Base-by-base conservation (phyloP, 1,140 invertebrate species). In the Mizuhopecten yessoensis region DNA sequence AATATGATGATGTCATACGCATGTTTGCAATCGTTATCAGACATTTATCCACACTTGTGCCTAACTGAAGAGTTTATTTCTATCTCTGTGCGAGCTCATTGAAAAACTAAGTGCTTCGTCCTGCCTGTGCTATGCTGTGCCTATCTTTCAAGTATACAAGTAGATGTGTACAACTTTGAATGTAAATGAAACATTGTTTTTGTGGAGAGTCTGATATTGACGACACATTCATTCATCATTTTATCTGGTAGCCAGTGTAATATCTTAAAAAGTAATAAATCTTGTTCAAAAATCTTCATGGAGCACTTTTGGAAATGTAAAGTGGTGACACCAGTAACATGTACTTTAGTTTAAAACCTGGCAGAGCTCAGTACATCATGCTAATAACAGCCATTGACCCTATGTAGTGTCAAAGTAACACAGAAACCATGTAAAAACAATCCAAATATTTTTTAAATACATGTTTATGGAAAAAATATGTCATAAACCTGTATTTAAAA, bases 291-390 rank as follows among this genome's bases (percentile, higher is more conserved):
- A 75, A 75, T 75, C 57, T 7, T 17, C n/a, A 29, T 29, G 17
- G 23, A 75, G 57, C 57, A 75, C 57, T 75, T 75, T 75, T 75
- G 57, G 9, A 75, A 75, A 75, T 75, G 45, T 57, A 57, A 57
- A 57, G 13, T 57, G 42, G n/a, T 75, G 57, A 75, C 23, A 75
- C n/a, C 5, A n/a, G 23, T 75, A 2, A 57, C 7, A 20, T 57
- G 45, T 57, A 57, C 45, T 57, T 57, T 39, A 45, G 0, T 45
- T 15, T 20, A 45, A 39, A 45, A 45, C 42, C 17, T 45, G 9
- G 17, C 17, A 45, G 17, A 17, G 42, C 17, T 45, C 42, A 45
- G 9, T 45, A 45, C 9, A 45, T 20, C 9, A 9, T 13, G 9
- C 9, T 45, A 17, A 13, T 39, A 20, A 17, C 5, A 13, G 9